Percentiles rank a stretch among this genome's conserved stretches.
Conservation (phyloP, 2,113 vertebrate species). For the Lathamus discolor region DNA sequence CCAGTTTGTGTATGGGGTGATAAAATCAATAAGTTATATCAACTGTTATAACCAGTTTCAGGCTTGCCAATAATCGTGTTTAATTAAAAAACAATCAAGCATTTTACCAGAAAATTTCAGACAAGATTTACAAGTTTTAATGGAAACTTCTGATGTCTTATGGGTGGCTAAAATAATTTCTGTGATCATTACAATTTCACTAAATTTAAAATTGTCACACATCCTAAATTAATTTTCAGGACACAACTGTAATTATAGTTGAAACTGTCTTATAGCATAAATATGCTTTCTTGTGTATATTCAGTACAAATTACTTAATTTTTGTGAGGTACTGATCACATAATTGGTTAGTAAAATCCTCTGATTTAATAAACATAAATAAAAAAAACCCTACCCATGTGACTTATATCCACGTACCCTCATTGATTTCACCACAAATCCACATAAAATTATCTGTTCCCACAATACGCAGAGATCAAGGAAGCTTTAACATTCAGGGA, state of each 20-base stretch:
- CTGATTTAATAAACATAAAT: not conserved
- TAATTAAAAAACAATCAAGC: not conserved
- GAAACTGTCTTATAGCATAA: not conserved
- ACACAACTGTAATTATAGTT: not conserved
- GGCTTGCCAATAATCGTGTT: not conserved
- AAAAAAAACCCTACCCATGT: not conserved
- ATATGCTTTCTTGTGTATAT: not conserved
- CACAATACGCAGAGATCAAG: not conserved
- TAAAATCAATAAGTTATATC: not conserved
- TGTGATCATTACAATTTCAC: not conserved
- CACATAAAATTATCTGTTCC: fast-evolving
- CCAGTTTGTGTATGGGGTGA: not conserved
- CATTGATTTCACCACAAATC: not conserved
- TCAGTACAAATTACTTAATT: not conserved
- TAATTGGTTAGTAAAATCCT: not conserved
- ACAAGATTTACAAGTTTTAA: not conserved
- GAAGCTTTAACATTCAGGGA: not conserved
- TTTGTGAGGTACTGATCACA: not conserved
- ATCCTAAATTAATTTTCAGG: not conserved
- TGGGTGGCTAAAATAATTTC: not conserved
- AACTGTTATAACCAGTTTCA: not conserved
- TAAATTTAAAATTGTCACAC: not conserved
- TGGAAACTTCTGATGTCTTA: not conserved
- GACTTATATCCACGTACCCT: not conserved
- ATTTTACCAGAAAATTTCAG: not conserved